These are phyloP conservation scores for Genyomyrus donnyi DNA, from an alignment of 2,113 vertebrate species.

Conservation along the genomic window DNA sequence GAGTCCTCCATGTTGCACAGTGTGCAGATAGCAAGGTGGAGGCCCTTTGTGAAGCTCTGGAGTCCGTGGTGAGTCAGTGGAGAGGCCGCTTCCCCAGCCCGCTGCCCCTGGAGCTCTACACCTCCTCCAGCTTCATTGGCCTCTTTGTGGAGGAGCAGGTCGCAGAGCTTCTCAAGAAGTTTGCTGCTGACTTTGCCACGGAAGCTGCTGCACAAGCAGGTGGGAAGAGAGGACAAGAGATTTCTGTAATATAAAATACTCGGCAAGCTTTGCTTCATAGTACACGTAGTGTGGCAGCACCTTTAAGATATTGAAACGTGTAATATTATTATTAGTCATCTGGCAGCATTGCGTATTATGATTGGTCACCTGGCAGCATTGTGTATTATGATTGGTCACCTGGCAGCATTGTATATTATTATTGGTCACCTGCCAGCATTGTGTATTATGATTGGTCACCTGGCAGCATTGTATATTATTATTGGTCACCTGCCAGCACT, in stretches of 20 bases:
- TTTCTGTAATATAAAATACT: not conserved
- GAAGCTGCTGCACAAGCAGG: slow-evolving; percentile 87
- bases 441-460: not conserved
- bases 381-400: not conserved
- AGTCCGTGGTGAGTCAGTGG: slow-evolving; percentile 79
- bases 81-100: slow-evolving; percentile 78
- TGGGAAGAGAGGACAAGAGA: slow-evolving; percentile 34
- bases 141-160: slow-evolving; percentile 94
- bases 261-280: not conserved
- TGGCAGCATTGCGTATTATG: not conserved
- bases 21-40: slow-evolving; percentile 91
- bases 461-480: not conserved
- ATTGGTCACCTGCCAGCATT: not conserved
- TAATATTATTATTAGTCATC: not conserved
- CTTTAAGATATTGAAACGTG: not conserved
- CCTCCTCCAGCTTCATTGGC: slow-evolving; percentile 90
- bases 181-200: slow-evolving; percentile 82
- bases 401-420: not conserved
- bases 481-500: not conserved
- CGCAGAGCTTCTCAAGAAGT: slow-evolving; percentile 86
- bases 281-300: not conserved
- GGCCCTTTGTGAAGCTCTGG: slow-evolving; percentile 77
- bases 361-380: not conserved
- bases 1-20: slow-evolving; percentile 27
- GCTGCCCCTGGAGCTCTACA: slow-evolving; percentile 87